These are phyloP conservation scores for Danio albolineatus DNA, from an alignment of 2,797 vertebrate species.

Conservation along the genomic window DNA sequence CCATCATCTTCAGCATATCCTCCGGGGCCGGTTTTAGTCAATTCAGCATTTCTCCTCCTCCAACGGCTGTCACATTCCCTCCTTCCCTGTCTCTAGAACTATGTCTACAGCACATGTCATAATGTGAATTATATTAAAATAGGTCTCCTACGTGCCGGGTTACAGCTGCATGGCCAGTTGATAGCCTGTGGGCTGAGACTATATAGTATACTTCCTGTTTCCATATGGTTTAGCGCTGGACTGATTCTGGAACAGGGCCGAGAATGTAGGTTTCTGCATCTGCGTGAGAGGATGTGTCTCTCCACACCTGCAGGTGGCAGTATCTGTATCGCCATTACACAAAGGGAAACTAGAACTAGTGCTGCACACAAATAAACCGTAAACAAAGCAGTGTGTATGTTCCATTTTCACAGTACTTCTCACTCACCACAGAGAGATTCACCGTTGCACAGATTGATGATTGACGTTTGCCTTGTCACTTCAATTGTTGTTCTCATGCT, in stretches of 20 bases:
- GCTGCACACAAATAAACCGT: too few species aligned
- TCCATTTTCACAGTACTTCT: too few species aligned
- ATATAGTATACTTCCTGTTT: slow-evolving; percentile 56
- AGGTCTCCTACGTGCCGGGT: background rate
- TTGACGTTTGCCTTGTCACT: too few species aligned
- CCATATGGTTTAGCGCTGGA: slow-evolving; percentile 53
- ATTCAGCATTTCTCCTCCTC: slow-evolving; percentile 44
- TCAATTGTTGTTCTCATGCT: too few species aligned
- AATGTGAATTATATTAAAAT: slow-evolving; percentile 7
- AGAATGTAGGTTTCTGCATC: too few species aligned
- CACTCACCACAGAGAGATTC: too few species aligned
- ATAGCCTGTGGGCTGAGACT: background rate
- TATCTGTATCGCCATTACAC: too few species aligned
- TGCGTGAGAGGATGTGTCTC: too few species aligned
- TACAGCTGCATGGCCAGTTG: background rate
- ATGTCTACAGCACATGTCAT: background rate
- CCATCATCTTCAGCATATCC: slow-evolving; percentile 51
- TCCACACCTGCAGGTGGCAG: too few species aligned
- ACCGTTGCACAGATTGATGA: too few species aligned
- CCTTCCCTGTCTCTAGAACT: background rate
- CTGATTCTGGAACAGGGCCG: slow-evolving; percentile 8
- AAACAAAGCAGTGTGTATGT: too few species aligned
- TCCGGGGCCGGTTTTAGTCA: slow-evolving; percentile 26
- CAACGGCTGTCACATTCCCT: background rate
- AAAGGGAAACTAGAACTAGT: too few species aligned